Percentiles rank a stretch among this genome's conserved stretches.
phyloP scores from a whole-genome alignment of 2,113 vertebrate species.

The Pelecanoides urinatrix region DNA sequence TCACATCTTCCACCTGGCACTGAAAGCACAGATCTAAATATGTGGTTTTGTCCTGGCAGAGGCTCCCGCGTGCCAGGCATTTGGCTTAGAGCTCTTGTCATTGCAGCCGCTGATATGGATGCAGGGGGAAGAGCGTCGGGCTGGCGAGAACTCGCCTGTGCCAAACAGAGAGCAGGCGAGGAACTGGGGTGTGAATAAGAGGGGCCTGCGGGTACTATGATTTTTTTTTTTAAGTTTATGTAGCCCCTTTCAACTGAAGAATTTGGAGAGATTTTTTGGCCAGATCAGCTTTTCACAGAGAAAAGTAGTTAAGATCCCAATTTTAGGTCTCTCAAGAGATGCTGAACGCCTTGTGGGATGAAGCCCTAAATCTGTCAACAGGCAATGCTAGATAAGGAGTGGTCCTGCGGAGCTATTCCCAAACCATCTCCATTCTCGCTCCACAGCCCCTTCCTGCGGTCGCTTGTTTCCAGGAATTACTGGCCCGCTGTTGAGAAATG shows the following conservation, averaged over 20 bases:
- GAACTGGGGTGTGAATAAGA: neutral
- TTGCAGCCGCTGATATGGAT: neutral
- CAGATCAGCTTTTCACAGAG: neutral
- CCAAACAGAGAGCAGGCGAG: neutral
- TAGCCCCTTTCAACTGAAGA: neutral
- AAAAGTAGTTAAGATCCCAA: neutral
- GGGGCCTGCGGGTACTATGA: neutral
- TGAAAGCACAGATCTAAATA: neutral
- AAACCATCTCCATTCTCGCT: neutral
- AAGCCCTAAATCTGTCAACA: neutral
- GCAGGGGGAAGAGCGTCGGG: neutral
- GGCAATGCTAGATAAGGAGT: neutral
- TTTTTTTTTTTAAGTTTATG: neutral
- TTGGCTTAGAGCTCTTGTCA: neutral
- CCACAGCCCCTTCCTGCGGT: neutral
- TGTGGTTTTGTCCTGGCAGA: neutral
- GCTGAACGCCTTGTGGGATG: neutral
- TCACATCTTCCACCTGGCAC: conserved; percentile 19
- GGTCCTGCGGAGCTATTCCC: conserved; percentile 18
- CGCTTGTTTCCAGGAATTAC: conserved; percentile 1
- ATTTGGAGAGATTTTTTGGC: neutral
- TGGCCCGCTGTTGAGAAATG: conserved; percentile 33
- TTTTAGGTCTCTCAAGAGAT: neutral
- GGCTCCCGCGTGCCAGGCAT: neutral
- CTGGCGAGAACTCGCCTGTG: neutral